Evolutionary conservation across 2,113 vertebrate species (phyloP), one percentile per base, ranked within the genome.

Genomic region (Triplophysa siluroides): DNA sequence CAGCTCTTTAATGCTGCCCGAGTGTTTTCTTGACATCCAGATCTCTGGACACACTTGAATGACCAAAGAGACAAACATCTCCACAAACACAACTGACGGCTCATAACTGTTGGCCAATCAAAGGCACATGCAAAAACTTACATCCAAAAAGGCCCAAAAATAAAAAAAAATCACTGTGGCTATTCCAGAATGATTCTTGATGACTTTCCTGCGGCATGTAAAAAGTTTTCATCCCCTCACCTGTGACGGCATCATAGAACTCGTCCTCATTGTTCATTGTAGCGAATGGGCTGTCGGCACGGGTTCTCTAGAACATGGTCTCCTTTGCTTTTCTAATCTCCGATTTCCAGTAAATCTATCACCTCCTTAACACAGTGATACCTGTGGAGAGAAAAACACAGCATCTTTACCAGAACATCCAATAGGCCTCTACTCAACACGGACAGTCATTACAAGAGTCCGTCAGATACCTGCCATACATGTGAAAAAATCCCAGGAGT

Each of bases 201-300:
- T 11, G 14, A 68, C 45, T 29, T 67, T 18, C 7, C 43, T 63
- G 78, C 84, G 88, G 9, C 75, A 81, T 5, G 54, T 4, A 3
- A 64, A 29, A 56, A 26, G 79, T 0, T 70, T 18, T 60, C 50
- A 54, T 18, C 13, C 4, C 54, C 86, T 93, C 83, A 98, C 97
- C 97, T 91, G 97, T 95, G 88, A 98, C 93, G 90, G 97, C 97
- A 84, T 99, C 97, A 86, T 92, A 98, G 90, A 98, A 99, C 81
- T 98, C 96, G 33, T 98, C 97, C 77, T 98, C 97, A 89, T 96
- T 96, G 91, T 93, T 97, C 97, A 99, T 99, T 84, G 90, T 94
- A 85, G 79, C 86, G 65, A 86, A 80, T 86, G 81, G 82, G 84
- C 84, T 82, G 84, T 73, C 45, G 47, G 21, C 24, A 58, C 16